Base-by-base conservation (phyloP, 2,888 invertebrate genomes). In the Eupeodes latifasciatus region DNA sequence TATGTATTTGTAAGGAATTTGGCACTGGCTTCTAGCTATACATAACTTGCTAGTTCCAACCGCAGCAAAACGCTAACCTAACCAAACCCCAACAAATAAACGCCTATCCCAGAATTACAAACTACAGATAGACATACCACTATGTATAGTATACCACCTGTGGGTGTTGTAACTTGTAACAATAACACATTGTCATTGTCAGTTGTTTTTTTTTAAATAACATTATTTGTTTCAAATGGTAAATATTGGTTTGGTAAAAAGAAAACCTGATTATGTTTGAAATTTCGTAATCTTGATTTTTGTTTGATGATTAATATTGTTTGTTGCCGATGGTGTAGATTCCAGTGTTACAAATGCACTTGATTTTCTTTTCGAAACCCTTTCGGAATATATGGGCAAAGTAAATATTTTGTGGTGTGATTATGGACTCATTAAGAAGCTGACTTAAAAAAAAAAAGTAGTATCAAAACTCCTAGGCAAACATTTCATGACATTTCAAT, bases 141-240 rank as follows among this genome's bases (percentile, higher is more conserved):
- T 5, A 7, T 9, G 7, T n/a, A 44, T 44, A 47, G 7, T n/a
- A 44, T 44, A 47, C 72, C 59, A 86, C 86, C 78, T 82, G 86
- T 86, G 86, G 86, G 86, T 79, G 86, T 81, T 74, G 51, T 67
- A 16, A 66, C 66, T 71, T 71, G 34, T 79, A 82, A 69, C 78
- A 86, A 59, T 59, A 59, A 75, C 82, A 82, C 86, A 86, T 75
- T 86, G 82, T 86, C 86, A 79, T 66, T 86, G 86, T 82, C 82
- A 86, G 69, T 75, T 86, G 53, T 74, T 67, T 72, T 27, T 27
- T 27, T 27, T 19, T 19, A 19, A 27, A 11, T 67, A 49, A 27
- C 27, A 66, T 49, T 66, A 66, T 49, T 66, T 49, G 2, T 9
- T 49, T 6, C 47, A 14, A 49, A 49, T 47, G 14, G 2, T 14